Conservation (phyloP, 2,113 vertebrate genomes). For the Calcarius ornatus region DNA sequence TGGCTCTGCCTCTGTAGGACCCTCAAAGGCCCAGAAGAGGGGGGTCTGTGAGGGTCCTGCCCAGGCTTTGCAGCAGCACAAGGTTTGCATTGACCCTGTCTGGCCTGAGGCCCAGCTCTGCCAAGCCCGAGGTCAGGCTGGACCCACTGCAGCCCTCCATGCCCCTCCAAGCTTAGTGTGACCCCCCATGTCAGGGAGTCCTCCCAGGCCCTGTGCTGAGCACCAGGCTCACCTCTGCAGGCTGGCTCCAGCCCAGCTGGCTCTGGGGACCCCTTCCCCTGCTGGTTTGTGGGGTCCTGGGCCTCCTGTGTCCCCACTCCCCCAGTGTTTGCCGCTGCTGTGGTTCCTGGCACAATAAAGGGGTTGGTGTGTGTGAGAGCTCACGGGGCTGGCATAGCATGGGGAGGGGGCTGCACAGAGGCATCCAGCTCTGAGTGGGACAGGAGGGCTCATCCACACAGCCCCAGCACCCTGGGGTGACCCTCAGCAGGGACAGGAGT, state of each 20-base stretch:
- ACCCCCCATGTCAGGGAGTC: background rate
- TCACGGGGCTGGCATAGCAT: accelerated
- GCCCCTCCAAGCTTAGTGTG: background rate
- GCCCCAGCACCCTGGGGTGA: background rate
- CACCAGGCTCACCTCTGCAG: background rate
- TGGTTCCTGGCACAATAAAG: constrained; percentile 52
- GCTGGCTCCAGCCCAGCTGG: background rate
- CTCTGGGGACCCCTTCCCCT: background rate
- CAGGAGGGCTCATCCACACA: background rate
- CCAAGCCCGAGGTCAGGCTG: background rate
- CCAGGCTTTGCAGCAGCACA: background rate
- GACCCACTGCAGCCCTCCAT: background rate
- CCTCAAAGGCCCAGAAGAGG: background rate
- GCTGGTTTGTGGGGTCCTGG: background rate
- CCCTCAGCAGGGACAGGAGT: background rate
- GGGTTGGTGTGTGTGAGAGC: background rate
- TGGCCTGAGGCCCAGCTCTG: background rate
- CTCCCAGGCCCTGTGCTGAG: background rate
- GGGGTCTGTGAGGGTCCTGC: background rate
- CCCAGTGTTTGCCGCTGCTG: background rate
- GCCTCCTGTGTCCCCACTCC: background rate
- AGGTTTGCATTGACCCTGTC: background rate
- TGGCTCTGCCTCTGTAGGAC: background rate
- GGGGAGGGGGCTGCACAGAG: background rate
- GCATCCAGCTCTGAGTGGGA: accelerated